Conservation (phyloP, 2,113 vertebrate genomes). For the Lagenorhynchus albirostris region DNA sequence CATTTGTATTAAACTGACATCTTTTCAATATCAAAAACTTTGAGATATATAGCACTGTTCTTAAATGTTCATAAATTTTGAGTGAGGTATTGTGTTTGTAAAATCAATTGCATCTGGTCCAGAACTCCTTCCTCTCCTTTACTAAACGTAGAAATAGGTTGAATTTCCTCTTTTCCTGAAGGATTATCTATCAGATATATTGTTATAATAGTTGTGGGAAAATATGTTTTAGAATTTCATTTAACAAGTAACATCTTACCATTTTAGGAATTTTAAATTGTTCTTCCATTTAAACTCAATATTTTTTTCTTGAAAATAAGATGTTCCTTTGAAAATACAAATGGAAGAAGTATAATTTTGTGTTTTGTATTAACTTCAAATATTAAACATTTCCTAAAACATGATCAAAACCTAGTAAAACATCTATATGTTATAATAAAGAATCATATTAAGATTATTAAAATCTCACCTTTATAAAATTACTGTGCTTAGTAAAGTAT, state of each 20-base stretch:
- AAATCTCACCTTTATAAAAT: not conserved
- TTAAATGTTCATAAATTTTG: not conserved
- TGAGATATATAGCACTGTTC: not conserved
- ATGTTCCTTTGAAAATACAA: not conserved
- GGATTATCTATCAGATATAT: not conserved
- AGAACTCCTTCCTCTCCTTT: not conserved
- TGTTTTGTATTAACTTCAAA: not conserved
- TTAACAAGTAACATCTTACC: not conserved
- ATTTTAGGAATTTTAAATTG: not conserved
- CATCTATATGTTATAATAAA: not conserved
- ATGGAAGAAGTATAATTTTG: not conserved
- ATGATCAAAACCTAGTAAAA: not conserved
- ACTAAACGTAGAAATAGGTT: not conserved
- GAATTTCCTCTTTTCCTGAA: not conserved
- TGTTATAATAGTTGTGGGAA: not conserved
- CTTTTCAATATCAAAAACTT: not conserved
- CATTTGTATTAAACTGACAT: not conserved
- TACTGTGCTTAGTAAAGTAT: not conserved
- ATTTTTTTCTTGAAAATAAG: not conserved
- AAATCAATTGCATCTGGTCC: not conserved
- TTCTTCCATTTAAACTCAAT: not conserved
- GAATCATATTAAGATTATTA: not conserved
- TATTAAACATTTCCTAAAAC: not conserved
- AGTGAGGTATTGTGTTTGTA: not conserved
- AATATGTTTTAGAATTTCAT: not conserved